These are phyloP conservation scores for Varecia variegata DNA, from an alignment of 2,797 vertebrate species.

Conservation along the genomic window DNA sequence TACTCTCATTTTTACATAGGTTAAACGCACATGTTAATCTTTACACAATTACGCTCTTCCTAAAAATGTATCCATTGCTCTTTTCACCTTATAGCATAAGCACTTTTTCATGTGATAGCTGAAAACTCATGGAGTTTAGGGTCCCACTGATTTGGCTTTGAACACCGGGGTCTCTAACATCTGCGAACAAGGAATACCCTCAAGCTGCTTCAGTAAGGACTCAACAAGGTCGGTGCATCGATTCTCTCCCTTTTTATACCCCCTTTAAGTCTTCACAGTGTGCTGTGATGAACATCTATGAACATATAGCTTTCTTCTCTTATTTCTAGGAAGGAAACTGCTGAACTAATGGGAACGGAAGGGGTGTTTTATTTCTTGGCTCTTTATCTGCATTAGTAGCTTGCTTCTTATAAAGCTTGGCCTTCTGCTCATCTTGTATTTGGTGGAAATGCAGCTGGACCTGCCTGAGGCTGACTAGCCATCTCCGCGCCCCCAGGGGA, in stretches of 20 bases:
- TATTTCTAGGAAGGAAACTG: background rate
- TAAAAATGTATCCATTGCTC: background rate
- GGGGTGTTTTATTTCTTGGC: background rate
- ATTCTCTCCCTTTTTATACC: too few species aligned
- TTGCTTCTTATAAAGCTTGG: background rate
- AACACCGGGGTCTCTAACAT: too few species aligned
- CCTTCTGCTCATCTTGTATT: background rate
- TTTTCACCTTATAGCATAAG: background rate
- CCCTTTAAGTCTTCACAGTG: background rate
- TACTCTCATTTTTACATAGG: background rate
- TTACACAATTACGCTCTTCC: background rate
- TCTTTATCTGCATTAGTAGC: rapidly evolving
- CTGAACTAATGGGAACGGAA: background rate
- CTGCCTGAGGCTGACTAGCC: background rate
- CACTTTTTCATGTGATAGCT: background rate
- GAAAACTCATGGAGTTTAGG: background rate
- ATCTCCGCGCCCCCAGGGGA: background rate
- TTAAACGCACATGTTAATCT: background rate
- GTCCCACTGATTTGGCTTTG: background rate
- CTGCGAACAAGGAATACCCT: background rate
- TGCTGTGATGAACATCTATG: background rate
- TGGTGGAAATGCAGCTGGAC: background rate
- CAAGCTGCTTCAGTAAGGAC: rapidly evolving
- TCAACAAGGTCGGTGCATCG: too few species aligned
- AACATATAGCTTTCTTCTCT: background rate